phyloP scores from a whole-genome alignment of 1,140 invertebrate genomes.

The Anoplolepis gracilipes region DNA sequence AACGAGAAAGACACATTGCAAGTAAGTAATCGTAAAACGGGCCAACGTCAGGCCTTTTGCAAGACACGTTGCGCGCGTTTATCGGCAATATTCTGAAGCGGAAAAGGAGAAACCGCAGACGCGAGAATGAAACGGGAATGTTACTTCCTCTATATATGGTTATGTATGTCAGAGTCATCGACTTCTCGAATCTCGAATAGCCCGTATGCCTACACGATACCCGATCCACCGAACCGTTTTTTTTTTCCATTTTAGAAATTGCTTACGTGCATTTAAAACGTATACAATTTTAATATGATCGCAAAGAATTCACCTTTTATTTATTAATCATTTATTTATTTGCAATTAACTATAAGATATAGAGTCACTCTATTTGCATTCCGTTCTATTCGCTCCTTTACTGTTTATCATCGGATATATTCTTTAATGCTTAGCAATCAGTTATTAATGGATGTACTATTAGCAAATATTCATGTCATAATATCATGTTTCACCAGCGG shows the following conservation, averaged over 20 bases:
- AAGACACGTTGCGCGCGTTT: conserved; percentile 1
- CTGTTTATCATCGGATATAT: background rate
- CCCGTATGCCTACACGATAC: background rate
- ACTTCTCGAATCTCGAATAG: conserved; percentile 26
- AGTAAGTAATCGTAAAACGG: conserved; percentile 20
- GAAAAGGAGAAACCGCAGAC: conserved; percentile 43
- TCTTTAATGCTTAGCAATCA: background rate
- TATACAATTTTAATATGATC: background rate
- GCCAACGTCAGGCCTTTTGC: conserved; percentile 31
- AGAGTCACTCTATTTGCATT: background rate
- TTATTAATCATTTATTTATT: conserved; percentile 1
- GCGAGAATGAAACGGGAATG: conserved; percentile 41
- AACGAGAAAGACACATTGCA: background rate
- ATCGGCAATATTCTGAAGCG: background rate
- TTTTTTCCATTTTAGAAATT: conserved; percentile 49
- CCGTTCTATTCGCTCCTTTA: background rate
- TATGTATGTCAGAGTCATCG: conserved; percentile 74
- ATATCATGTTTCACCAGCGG: conserved; percentile 14
- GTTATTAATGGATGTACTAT: background rate
- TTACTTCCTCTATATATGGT: conserved; percentile 78
- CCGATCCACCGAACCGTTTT: conserved; percentile 4
- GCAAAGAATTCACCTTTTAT: background rate
- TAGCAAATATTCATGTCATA: background rate
- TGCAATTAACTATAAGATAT: background rate
- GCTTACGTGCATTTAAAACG: conserved; percentile 54